Evolutionary conservation across 2,113 vertebrate species (phyloP).

Genomic region (Gobiocypris rarus): DNA sequence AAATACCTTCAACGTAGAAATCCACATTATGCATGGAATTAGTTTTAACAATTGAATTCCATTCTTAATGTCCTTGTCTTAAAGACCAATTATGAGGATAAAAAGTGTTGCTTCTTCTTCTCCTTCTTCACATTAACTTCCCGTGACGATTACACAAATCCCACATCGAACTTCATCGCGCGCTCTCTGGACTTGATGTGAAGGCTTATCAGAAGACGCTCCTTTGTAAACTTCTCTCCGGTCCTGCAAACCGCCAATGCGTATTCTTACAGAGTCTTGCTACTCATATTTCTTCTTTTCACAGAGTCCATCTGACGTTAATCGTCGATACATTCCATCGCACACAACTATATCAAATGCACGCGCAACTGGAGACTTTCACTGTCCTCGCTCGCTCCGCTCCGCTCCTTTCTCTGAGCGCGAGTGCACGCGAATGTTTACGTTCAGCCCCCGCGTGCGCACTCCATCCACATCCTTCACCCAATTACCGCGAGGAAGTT

Average conservation of each 20-base stretch:
- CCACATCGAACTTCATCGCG: constrained; percentile 36
- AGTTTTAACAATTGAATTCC: constrained; percentile 34
- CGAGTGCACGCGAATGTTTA: constrained; percentile 86
- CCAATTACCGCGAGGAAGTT: constrained; percentile 81
- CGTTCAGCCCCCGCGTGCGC: constrained; percentile 82
- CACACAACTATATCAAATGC: constrained; percentile 58
- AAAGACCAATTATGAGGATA: background rate
- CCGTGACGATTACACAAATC: constrained; percentile 46
- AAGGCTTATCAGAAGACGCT: constrained; percentile 37
- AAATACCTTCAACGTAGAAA: constrained; percentile 43
- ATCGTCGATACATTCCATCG: constrained; percentile 64
- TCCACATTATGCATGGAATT: constrained; percentile 41
- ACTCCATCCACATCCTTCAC: constrained; percentile 80
- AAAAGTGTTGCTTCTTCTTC: constrained; percentile 17
- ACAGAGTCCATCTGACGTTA: background rate
- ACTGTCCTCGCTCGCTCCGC: constrained; percentile 47
- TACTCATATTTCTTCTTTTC: constrained; percentile 37
- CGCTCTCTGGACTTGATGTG: background rate
- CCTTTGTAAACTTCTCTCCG: constrained; percentile 57
- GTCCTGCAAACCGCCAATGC: constrained; percentile 36
- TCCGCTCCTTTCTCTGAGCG: constrained; percentile 78
- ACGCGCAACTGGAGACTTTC: constrained; percentile 44
- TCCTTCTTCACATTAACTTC: constrained; percentile 34
- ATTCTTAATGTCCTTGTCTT: constrained; percentile 33
- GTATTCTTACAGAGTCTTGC: constrained; percentile 37